A percentile compares a stretch with the other conserved stretches of the same genome.
phyloP scores from a whole-genome alignment of 2,113 vertebrate genomes.

The Sinocyclocheilus grahami region DNA sequence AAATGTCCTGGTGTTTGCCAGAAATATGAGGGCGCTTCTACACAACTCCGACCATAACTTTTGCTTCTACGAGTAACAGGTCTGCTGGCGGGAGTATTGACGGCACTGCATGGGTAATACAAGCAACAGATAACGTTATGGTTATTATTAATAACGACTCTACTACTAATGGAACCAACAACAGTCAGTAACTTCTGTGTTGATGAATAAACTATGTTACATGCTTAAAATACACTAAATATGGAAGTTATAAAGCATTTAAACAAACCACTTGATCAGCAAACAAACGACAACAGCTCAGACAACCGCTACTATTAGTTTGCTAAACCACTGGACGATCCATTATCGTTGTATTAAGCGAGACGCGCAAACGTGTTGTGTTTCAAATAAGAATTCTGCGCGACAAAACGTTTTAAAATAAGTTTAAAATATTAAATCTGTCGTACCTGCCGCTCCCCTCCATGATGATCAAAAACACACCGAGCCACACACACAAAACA shows the following conservation, averaged over 20 bases:
- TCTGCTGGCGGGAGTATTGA: constrained; percentile 40
- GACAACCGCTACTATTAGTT: neutral
- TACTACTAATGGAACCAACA: neutral
- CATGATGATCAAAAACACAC: constrained; percentile 51
- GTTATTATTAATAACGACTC: neutral
- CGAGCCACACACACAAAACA: neutral
- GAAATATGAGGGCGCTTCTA: constrained; percentile 52
- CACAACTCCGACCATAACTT: constrained; percentile 54
- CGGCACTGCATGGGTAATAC: constrained; percentile 33
- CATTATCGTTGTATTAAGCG: neutral
- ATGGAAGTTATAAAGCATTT: neutral
- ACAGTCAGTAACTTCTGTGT: neutral
- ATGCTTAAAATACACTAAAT: neutral
- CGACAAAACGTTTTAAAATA: neutral
- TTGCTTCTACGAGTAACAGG: constrained; percentile 45
- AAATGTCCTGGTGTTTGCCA: constrained; percentile 56
- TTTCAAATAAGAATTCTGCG: neutral
- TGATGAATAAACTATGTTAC: neutral
- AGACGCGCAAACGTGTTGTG: neutral
- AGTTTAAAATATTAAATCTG: neutral
- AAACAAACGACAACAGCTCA: neutral
- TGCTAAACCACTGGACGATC: neutral
- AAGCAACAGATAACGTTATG: neutral
- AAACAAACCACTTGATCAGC: neutral
- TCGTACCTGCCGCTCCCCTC: constrained; percentile 54